phyloP scores from a whole-genome alignment of 2,797 vertebrate species.

The Lepus townsendii region DNA sequence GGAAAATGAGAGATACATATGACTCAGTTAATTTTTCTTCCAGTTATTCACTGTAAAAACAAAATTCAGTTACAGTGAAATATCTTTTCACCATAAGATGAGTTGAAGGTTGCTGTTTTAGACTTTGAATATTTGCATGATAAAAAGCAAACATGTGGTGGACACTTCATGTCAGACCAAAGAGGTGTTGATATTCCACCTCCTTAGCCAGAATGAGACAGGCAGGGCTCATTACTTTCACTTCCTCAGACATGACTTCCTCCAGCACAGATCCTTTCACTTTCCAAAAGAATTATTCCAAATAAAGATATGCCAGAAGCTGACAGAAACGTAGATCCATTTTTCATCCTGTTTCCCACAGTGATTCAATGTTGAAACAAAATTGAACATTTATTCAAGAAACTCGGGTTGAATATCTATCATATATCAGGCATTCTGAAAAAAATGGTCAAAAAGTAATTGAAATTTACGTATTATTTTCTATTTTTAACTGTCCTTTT shows the following conservation, averaged over 20 bases:
- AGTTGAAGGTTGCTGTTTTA: neutral
- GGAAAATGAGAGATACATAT: neutral
- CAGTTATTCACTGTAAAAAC: neutral
- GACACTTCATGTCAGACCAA: neutral
- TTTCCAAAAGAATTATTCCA: conserved; percentile 27
- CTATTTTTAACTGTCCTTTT: neutral
- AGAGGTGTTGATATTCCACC: neutral
- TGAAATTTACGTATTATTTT: neutral
- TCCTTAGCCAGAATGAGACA: neutral
- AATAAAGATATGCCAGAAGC: conserved; percentile 21
- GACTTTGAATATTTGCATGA: neutral
- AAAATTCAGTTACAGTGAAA: neutral
- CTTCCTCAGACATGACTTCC: neutral
- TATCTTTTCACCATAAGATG: neutral
- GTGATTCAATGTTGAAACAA: neutral
- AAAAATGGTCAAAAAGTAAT: neutral
- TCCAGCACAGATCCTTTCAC: neutral
- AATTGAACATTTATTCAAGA: conserved; percentile 26
- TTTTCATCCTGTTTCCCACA: neutral
- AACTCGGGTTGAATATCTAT: neutral
- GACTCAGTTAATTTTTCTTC: neutral
- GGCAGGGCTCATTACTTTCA: neutral
- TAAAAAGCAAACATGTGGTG: neutral
- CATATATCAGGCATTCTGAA: neutral
- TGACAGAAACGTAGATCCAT: neutral